Evolutionary conservation across 2,888 invertebrate genomes (phyloP).

Genomic region (Micoletzkya japonica): DNA sequence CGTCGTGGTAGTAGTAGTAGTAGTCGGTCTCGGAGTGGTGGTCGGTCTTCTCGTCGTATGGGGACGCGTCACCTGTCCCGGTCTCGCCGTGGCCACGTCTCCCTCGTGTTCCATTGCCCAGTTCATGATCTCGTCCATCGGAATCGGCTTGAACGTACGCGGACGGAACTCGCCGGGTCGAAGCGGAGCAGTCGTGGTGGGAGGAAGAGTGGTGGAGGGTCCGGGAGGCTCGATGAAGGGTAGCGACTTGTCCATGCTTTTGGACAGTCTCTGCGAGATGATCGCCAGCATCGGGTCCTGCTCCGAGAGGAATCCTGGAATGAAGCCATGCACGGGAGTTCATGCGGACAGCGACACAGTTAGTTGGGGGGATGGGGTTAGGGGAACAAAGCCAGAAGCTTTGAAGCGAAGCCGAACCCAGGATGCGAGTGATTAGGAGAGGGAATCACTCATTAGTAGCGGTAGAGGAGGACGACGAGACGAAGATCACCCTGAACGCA

Average conservation of each 20-base stretch:
- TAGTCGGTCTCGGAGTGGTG: not conserved
- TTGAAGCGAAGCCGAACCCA: not conserved
- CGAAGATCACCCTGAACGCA: not conserved
- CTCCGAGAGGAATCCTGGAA: constrained; percentile 27
- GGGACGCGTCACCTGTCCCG: not conserved
- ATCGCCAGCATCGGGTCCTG: constrained; percentile 18
- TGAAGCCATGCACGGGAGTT: not conserved
- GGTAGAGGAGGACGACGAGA: no score
- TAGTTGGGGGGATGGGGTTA: no score
- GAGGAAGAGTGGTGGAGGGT: not conserved
- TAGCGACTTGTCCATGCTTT: constrained; percentile 6
- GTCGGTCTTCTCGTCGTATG: not conserved
- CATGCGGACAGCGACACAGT: not conserved
- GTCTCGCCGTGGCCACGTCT: not conserved
- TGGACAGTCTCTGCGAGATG: constrained; percentile 15
- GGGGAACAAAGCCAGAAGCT: not conserved
- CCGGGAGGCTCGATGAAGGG: constrained; percentile 22
- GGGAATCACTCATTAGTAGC: no score
- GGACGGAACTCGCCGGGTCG: not conserved
- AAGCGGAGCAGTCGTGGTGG: not conserved
- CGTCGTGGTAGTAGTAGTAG: not conserved
- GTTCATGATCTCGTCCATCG: constrained; percentile 27
- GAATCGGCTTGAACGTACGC: constrained; percentile 17
- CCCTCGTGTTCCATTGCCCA: constrained; percentile 27
- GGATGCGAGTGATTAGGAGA: not conserved